Base-by-base conservation (phyloP, 2,888 invertebrate genomes). In the Falcaria lacertinaria region DNA sequence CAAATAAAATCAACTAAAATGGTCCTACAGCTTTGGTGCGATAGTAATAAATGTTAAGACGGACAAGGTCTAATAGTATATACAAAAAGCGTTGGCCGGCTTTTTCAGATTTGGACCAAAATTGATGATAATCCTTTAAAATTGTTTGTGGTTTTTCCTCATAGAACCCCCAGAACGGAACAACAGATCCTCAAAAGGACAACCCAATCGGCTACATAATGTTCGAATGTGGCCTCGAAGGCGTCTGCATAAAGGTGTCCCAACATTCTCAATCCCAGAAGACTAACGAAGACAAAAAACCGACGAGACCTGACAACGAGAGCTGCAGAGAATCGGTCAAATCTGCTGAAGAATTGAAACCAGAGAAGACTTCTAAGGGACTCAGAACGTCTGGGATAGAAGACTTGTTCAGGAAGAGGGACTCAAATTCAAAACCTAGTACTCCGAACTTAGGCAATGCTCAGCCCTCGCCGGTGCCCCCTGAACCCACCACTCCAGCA, bases 161-260 rank as follows among this genome's bases (percentile, higher is more conserved):
- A 7, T 50, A 84, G 80, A 75, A 74, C 41, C 75, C 73, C 42
- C 86, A 84, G 52, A 84, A 73, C 39, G 78, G 72, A 40, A 69
- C 81, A 33, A 69, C 85, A 2, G 91, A 92, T 41, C 79, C 84
- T 19, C 89, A 91, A 56, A 91, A 90, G 25, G 88, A 94, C 47
- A 93, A 92, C 57, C 92, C 93, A 45, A 89, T 96, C 44, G 97
- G 97, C 15, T 98, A 96, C 72, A 97, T 98, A 42, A 98, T 98
- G 98, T 97, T 97, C 70, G 98, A 98, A 80, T 96, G 97, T 71
- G 98, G 98, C 0, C 84, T 98, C 28, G 98, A 98, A 84, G 96
- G 97, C 0, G 94, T 98, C 13, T 93, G 94, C 7, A 91, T 98
- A 14, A 96, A 96, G 72, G 90, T 91, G 4, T 82, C 84, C 25